phyloP scores from a whole-genome alignment of 2,113 vertebrate genomes.

The Cinclus mexicanus region DNA sequence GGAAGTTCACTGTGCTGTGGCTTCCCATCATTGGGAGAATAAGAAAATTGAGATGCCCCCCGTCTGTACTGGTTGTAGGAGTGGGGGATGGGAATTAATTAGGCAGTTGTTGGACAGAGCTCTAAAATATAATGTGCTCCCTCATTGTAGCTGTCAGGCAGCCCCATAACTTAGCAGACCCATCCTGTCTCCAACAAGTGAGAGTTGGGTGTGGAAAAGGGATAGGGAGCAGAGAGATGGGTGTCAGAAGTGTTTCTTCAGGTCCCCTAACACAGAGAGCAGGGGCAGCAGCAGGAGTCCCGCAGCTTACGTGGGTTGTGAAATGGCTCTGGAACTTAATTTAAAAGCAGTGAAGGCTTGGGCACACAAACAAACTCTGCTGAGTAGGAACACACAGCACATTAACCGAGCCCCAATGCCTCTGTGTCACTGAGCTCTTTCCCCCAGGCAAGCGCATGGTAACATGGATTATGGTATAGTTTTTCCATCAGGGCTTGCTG shows the following conservation, averaged over 20 bases:
- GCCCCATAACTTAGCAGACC: background rate
- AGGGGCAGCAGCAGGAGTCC: background rate
- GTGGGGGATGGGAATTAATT: background rate
- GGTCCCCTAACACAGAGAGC: background rate
- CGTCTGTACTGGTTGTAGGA: background rate
- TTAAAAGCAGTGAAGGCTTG: background rate
- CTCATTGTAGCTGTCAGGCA: background rate
- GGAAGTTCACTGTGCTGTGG: fast-evolving
- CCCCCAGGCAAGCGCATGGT: fast-evolving
- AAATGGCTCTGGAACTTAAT: background rate
- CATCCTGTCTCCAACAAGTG: background rate
- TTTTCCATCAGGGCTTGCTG: background rate
- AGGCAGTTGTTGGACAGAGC: background rate
- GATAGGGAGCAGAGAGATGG: background rate
- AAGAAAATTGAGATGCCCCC: background rate
- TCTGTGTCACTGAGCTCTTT: background rate
- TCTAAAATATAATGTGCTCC: background rate
- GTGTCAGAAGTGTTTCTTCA: background rate
- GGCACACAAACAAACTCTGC: fast-evolving
- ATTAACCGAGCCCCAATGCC: fast-evolving
- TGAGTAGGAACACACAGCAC: background rate
- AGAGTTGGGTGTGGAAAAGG: background rate
- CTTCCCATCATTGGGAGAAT: fast-evolving
- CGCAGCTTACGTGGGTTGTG: background rate
- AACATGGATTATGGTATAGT: fast-evolving